Conservation (phyloP, 2,797 vertebrate genomes). For the Spinibarbus caldwelli region DNA sequence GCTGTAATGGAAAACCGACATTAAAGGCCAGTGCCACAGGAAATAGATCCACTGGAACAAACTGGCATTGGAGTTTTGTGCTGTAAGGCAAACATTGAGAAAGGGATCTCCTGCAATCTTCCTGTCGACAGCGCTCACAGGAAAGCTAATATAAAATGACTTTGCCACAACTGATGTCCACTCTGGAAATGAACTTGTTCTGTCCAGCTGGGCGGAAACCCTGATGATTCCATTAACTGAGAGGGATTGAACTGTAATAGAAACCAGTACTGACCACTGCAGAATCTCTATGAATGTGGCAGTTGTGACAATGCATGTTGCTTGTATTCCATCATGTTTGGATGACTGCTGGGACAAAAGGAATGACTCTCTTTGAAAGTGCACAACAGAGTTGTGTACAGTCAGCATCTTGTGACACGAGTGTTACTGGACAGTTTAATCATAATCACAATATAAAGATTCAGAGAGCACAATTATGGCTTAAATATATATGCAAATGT, state of each 20-base stretch:
- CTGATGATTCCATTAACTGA: slow-evolving; percentile 27
- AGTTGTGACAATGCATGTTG: slow-evolving; percentile 27
- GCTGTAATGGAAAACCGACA: neutral
- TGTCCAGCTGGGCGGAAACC: slow-evolving; percentile 21
- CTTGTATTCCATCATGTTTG: slow-evolving; percentile 6
- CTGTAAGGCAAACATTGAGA: slow-evolving; percentile 44
- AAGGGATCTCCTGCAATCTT: slow-evolving; percentile 2
- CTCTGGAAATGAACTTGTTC: slow-evolving; percentile 16
- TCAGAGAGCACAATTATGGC: neutral
- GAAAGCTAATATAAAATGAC: slow-evolving; percentile 49
- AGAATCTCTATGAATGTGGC: neutral
- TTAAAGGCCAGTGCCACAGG: slow-evolving; percentile 2
- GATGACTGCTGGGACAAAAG: slow-evolving; percentile 27
- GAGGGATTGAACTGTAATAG: slow-evolving; percentile 33
- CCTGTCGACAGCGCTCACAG: neutral
- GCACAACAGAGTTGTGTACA: neutral
- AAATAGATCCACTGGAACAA: slow-evolving; percentile 15
- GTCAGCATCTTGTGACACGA: neutral
- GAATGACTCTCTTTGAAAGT: neutral
- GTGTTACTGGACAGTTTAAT: neutral
- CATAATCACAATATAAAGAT: neutral
- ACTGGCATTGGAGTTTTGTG: slow-evolving; percentile 10
- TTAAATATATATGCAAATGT: neutral
- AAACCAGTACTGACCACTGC: neutral
- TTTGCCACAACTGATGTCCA: slow-evolving; percentile 25